phyloP scores from a whole-genome alignment of 2,797 vertebrate species.

The Enteromius treurensis region DNA sequence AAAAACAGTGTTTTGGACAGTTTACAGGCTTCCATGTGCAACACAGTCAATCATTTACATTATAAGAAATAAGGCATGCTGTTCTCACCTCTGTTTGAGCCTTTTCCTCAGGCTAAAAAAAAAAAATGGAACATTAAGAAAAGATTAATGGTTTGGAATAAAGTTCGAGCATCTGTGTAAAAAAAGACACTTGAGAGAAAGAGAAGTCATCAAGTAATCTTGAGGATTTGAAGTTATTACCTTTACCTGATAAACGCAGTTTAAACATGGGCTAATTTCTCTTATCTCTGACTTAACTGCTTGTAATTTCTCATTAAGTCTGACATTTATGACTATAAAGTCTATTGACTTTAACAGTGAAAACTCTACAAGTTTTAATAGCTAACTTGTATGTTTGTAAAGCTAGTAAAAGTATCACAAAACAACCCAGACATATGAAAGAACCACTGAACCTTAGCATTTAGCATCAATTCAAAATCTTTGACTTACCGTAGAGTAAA shows the following conservation, averaged over 20 bases:
- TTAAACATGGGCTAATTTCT: not conserved
- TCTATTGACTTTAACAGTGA: not conserved
- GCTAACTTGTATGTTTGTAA: not conserved
- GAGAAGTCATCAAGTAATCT: not conserved
- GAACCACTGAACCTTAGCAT: not conserved
- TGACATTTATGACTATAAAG: not conserved
- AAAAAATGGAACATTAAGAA: not conserved
- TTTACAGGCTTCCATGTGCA: conserved; percentile 4
- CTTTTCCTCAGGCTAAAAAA: conserved; percentile 88
- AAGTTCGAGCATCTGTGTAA: conserved; percentile 1
- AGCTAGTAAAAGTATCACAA: not conserved
- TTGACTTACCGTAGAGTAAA: conserved; percentile 88
- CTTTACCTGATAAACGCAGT: not conserved
- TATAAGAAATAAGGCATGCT: conserved; percentile 14
- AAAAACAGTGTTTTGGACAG: conserved; percentile 21
- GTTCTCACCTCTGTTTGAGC: conserved; percentile 87
- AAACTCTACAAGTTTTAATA: not conserved
- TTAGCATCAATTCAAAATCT: not conserved
- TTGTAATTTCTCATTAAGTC: not conserved
- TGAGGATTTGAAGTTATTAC: not conserved
- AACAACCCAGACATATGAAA: not conserved
- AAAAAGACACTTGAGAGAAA: not conserved
- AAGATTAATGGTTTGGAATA: conserved; percentile 38
- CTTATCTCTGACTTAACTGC: not conserved
- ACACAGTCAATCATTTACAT: conserved; percentile 30